Conservation (phyloP, 2,888 invertebrate genomes). For the Cataglyphis albicans region DNA sequence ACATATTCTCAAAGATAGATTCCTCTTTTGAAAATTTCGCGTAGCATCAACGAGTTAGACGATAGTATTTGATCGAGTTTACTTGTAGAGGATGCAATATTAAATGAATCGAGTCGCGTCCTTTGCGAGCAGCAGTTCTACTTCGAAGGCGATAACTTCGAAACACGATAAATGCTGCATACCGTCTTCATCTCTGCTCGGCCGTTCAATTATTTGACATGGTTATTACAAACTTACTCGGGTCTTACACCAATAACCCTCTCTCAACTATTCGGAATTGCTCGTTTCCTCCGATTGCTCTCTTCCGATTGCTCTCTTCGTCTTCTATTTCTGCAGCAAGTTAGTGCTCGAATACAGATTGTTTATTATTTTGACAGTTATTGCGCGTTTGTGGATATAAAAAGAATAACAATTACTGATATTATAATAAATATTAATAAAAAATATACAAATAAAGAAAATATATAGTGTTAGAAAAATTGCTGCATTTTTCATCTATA, state of each 20-base stretch:
- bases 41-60: background rate
- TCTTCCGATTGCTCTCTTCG: slow-evolving; percentile 19
- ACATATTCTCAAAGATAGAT: slow-evolving; percentile 29
- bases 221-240: slow-evolving; percentile 43
- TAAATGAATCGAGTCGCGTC: slow-evolving; percentile 33
- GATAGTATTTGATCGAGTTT: slow-evolving; percentile 29
- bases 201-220: slow-evolving; percentile 43
- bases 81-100: background rate
- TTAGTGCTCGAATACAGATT: slow-evolving; percentile 20
- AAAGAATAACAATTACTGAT: slow-evolving; percentile 1
- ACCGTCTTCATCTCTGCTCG: slow-evolving; percentile 26
- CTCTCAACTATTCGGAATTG: slow-evolving; percentile 27
- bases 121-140: slow-evolving; percentile 6
- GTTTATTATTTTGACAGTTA: background rate
- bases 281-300: slow-evolving; percentile 19
- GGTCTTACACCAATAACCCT: slow-evolving; percentile 7
- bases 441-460: background rate
- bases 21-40: background rate
- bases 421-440: background rate
- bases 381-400: slow-evolving; percentile 8
- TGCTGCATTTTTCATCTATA: background rate
- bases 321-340: slow-evolving; percentile 33
- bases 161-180: slow-evolving; percentile 32
- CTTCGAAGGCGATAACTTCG: slow-evolving; percentile 29
- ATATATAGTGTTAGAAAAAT: background rate